These are phyloP conservation scores for Delphinapterus leucas DNA, from an alignment of 2,113 vertebrate genomes.

Conservation along the genomic window DNA sequence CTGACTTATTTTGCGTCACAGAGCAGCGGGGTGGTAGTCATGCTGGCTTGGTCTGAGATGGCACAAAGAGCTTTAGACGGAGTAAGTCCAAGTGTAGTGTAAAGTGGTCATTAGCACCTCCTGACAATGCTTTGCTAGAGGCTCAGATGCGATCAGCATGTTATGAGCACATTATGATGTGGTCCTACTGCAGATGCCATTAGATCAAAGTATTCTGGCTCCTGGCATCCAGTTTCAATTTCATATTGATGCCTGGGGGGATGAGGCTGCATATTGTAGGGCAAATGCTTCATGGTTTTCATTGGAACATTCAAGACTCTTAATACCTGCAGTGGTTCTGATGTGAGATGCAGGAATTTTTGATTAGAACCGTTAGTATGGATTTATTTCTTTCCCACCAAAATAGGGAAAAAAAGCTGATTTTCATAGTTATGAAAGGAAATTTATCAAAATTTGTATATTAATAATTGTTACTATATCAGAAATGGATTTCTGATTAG, in stretches of 20 bases:
- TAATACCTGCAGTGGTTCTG: slow-evolving; percentile 63
- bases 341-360: slow-evolving; percentile 72
- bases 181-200: slow-evolving; percentile 65
- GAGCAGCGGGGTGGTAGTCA: not conserved
- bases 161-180: slow-evolving; percentile 58
- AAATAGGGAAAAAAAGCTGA: slow-evolving; percentile 36
- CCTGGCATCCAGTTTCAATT: slow-evolving; percentile 73
- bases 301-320: slow-evolving; percentile 65
- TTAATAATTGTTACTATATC: not conserved
- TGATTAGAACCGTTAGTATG: slow-evolving; percentile 76
- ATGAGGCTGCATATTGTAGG: slow-evolving; percentile 21
- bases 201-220: slow-evolving; percentile 69
- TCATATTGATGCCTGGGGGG: slow-evolving; percentile 62
- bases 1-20: not conserved
- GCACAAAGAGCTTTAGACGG: slow-evolving; percentile 34
- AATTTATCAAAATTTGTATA: not conserved
- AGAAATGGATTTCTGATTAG: not conserved
- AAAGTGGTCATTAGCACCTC: slow-evolving; percentile 60
- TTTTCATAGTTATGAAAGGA: not conserved
- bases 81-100: slow-evolving; percentile 8
- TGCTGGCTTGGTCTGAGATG: not conserved
- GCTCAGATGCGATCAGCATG: slow-evolving; percentile 66
- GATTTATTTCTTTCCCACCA: slow-evolving; percentile 70
- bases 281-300: slow-evolving; percentile 61
- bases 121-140: slow-evolving; percentile 68